These are phyloP conservation scores for Tenebrosternarchus preto DNA, from an alignment of 2,113 vertebrate species.

Conservation along the genomic window DNA sequence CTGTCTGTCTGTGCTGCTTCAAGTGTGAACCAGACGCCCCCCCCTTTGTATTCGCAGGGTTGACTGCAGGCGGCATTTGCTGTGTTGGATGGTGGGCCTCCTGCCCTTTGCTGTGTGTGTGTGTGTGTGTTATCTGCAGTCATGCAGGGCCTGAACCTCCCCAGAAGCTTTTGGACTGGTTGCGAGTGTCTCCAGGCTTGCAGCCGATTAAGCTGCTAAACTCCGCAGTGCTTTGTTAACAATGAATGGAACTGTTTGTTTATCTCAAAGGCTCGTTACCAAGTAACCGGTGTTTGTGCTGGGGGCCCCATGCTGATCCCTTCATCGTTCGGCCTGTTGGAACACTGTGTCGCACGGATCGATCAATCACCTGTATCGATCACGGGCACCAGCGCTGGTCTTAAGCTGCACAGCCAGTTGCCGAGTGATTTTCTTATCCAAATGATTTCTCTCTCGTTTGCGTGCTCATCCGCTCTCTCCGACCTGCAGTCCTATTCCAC, in stretches of 20 bases:
- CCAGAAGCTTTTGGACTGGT: constrained; percentile 22
- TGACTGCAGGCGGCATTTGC: not conserved
- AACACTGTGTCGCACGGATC: not conserved
- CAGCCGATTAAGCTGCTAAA: constrained; percentile 35
- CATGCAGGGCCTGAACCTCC: not conserved
- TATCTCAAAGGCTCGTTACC: constrained; percentile 37
- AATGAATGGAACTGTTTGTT: constrained; percentile 44
- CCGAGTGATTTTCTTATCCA: constrained; percentile 6
- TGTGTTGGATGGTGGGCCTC: not conserved
- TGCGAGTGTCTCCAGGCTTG: constrained; percentile 5
- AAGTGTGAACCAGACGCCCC: not conserved
- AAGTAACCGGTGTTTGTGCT: constrained; percentile 24
- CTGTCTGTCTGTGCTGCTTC: not conserved
- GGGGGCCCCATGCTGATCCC: not conserved
- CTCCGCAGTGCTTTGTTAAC: constrained; percentile 32
- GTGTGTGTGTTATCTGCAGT: not conserved
- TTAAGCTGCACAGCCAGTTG: constrained; percentile 13
- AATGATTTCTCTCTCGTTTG: constrained; percentile 3
- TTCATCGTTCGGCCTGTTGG: constrained; percentile 26
- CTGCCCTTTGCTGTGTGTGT: not conserved
- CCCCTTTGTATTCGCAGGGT: not conserved
- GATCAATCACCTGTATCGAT: constrained; percentile 42
- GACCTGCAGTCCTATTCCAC: not conserved
- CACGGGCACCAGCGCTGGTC: not conserved
- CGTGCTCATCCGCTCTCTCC: not conserved